phyloP scores from a whole-genome alignment of 2,113 vertebrate species.

The Podarcis muralis region DNA sequence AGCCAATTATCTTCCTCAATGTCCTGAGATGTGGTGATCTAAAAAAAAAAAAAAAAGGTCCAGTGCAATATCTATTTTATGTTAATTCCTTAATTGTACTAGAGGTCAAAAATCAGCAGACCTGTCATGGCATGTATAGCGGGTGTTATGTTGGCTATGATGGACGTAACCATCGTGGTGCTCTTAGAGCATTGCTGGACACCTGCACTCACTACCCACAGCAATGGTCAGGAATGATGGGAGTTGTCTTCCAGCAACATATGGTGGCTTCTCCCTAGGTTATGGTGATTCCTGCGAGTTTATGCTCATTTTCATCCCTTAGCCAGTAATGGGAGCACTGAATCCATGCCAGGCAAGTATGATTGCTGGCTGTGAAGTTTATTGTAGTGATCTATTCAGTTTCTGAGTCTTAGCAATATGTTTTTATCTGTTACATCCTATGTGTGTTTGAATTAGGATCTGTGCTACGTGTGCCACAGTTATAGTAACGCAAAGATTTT shows the following conservation, averaged over 20 bases:
- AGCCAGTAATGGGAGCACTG: background rate
- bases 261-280: too few relatives aligned
- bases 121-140: background rate
- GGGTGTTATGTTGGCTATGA: background rate
- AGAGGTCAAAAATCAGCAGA: background rate
- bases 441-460: conserved; percentile 16
- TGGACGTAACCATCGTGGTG: background rate
- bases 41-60: too few relatives aligned
- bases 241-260: too few relatives aligned
- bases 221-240: too few relatives aligned
- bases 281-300: background rate
- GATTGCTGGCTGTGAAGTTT: background rate
- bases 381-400: background rate
- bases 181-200: background rate
- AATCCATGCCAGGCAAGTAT: background rate
- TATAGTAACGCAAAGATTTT: conserved; percentile 1
- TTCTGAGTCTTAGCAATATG: background rate
- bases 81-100: background rate
- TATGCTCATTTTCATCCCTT: background rate
- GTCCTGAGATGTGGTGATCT: too few relatives aligned
- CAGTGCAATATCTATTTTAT: too few relatives aligned
- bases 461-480: conserved; percentile 11
- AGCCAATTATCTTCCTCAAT: too few relatives aligned
- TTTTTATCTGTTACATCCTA: background rate
- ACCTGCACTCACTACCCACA: background rate